These are phyloP conservation scores for Limnothrissa miodon DNA, from an alignment of 2,113 vertebrate species.

Conservation along the genomic window DNA sequence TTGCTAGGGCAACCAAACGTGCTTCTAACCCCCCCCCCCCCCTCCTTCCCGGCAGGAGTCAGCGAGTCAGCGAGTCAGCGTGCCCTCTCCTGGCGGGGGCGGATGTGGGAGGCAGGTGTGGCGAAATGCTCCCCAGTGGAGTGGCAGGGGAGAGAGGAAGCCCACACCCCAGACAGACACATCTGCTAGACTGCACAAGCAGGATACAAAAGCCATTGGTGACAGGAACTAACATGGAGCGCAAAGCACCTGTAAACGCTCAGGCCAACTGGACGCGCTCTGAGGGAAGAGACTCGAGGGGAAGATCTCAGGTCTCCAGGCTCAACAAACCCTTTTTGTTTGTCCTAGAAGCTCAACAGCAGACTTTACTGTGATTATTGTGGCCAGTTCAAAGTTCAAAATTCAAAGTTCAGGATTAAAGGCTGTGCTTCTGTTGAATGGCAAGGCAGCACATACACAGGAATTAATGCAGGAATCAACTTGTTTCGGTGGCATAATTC, in stretches of 20 bases:
- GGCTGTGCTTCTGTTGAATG: background rate
- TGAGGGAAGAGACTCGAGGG: background rate
- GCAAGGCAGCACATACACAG: background rate
- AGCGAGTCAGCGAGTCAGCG: background rate
- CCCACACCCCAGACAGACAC: background rate
- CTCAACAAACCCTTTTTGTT: background rate
- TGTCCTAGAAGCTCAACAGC: background rate
- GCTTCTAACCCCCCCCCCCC: background rate
- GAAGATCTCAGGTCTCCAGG: background rate
- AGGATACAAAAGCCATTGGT: slow-evolving; percentile 46
- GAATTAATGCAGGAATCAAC: too few relatives aligned
- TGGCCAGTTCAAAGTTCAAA: background rate
- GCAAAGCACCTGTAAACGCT: slow-evolving; percentile 29
- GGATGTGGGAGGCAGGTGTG: slow-evolving; percentile 49
- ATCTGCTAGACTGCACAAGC: slow-evolving; percentile 27
- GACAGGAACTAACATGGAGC: slow-evolving; percentile 29
- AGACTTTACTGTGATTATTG: background rate
- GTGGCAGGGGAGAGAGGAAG: slow-evolving; percentile 35
- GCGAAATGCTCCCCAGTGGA: slow-evolving; percentile 42
- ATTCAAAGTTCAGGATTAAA: too few relatives aligned
- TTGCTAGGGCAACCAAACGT: background rate
- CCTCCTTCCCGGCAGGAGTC: background rate
- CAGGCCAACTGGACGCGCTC: slow-evolving; percentile 23
- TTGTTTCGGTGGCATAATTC: too few relatives aligned
- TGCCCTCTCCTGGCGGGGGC: slow-evolving; percentile 19